Evolutionary conservation across 2,113 vertebrate genomes (phyloP).

Genomic region (Neopipo cinnamomea): DNA sequence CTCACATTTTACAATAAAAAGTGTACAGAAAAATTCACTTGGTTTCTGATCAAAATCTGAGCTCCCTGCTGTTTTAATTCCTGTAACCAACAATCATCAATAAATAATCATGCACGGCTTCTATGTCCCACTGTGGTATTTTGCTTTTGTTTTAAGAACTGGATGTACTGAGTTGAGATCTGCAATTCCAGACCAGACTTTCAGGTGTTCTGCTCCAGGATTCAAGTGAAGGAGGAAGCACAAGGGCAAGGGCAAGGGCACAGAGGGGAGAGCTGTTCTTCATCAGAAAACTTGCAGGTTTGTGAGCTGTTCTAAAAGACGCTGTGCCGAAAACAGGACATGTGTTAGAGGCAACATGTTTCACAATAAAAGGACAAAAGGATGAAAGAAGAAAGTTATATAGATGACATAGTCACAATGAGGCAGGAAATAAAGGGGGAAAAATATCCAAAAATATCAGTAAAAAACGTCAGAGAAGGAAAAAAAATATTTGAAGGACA

Average conservation of each 20-base stretch:
- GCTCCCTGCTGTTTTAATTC: conserved; percentile 55
- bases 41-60: conserved; percentile 54
- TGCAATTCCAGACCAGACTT: neutral
- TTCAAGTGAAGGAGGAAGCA: neutral
- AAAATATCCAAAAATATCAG: neutral
- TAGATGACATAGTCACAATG: neutral
- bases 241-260: neutral
- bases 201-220: neutral
- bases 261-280: neutral
- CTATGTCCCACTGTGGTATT: conserved; percentile 5
- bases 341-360: neutral
- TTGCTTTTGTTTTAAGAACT: neutral
- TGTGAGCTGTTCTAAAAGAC: neutral
- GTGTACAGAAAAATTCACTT: conserved; percentile 13
- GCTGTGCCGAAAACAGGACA: neutral
- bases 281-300: neutral
- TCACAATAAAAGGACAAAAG: neutral
- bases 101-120: conserved; percentile 45
- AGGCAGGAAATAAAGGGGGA: neutral
- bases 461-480: neutral
- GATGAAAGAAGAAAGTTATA: neutral
- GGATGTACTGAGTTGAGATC: neutral
- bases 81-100: conserved; percentile 54
- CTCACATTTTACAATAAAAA: conserved; percentile 44
- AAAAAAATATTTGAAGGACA: neutral